Evolutionary conservation across 1,140 invertebrate genomes (phyloP), one percentile per base, ranked within the genome.

Genomic region (Tetranychus cinnabarinus): DNA sequence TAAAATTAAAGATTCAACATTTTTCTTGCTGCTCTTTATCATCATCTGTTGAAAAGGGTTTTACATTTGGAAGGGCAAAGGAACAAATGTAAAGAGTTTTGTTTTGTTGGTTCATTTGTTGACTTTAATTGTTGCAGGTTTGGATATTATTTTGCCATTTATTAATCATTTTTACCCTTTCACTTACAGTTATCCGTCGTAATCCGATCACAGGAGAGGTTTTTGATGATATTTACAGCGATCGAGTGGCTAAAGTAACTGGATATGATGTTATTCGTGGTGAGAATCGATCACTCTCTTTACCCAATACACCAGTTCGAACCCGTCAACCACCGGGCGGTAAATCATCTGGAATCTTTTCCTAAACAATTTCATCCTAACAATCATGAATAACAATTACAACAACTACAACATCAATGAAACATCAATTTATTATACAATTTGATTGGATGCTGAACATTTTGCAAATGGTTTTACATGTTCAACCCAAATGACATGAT

Each of bases 151-250:
- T 52, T 52, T 52, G 15, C 15, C 6, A 33, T 23, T 8, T 8
- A 8, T 52, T n/a, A 52, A 5, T 52, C 5, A 33, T 23, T 52
- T 52, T 6, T 52, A 31, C 3, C 15, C 10, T 56, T 34, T 56
- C 35, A 15, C 6, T n/a, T 36, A 15, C 37, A 56, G 55, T 15
- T n/a, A 45, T 65, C 35, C 47, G 58, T 34, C 64, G 64, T 48
- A 65, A 65, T 59, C 64, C 64, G 31, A 63, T 65, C 42, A 65
- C 64, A 12, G 64, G 64, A 5, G 61, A 65, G 45, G 59, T 65
- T 15, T 63, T 57, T 36, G 64, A 62, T 13, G 35, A 56, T 34
- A 36, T 56, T 37, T 56, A 23, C 52, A 57, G 39, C 46, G 55
- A 37, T 33, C 36, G 33, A 12, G 33, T 37, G 34, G 55, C 12